Percentiles rank a stretch among this genome's conserved stretches.
phyloP scores from a whole-genome alignment of 2,888 invertebrate species.

The Hypercompe scribonia region DNA sequence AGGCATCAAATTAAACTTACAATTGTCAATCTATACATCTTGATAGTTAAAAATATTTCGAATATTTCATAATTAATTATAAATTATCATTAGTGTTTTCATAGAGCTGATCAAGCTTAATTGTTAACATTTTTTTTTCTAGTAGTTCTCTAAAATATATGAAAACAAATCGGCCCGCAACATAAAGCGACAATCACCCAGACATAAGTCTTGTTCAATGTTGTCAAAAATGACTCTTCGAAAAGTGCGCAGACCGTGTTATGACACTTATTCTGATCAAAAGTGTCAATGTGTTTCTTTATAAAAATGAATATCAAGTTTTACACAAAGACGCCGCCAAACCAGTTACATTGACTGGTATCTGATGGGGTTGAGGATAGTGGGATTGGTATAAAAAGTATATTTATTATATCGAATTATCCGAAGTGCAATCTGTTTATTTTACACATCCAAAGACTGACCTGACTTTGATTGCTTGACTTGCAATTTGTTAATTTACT shows the following conservation, averaged over 20 bases:
- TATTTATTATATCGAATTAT: constrained; percentile 13
- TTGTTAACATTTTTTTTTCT: not conserved
- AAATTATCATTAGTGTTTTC: no score
- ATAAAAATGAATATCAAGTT: constrained; percentile 38
- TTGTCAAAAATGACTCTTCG: constrained; percentile 31
- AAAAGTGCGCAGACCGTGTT: constrained; percentile 37
- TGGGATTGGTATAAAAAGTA: constrained; percentile 3
- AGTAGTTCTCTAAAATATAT: not conserved
- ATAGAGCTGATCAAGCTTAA: no score
- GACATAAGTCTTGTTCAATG: constrained; percentile 36
- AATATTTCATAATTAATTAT: no score
- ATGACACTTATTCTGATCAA: constrained; percentile 46
- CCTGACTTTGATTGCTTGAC: no score
- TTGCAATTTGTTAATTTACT: no score
- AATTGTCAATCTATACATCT: no score
- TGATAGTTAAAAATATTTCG: no score
- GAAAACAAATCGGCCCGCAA: constrained; percentile 8
- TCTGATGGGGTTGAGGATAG: constrained; percentile 24
- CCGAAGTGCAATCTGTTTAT: not conserved
- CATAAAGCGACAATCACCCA: constrained; percentile 13
- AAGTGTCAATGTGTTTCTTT: constrained; percentile 43
- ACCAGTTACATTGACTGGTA: constrained; percentile 33
- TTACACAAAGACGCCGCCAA: constrained; percentile 38
- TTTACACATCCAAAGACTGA: not conserved
- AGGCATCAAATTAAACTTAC: no score